Evolutionary conservation across 2,797 vertebrate genomes (phyloP), one percentile per base, ranked within the genome.

Genomic region (Hypotaenidia philippensis): DNA sequence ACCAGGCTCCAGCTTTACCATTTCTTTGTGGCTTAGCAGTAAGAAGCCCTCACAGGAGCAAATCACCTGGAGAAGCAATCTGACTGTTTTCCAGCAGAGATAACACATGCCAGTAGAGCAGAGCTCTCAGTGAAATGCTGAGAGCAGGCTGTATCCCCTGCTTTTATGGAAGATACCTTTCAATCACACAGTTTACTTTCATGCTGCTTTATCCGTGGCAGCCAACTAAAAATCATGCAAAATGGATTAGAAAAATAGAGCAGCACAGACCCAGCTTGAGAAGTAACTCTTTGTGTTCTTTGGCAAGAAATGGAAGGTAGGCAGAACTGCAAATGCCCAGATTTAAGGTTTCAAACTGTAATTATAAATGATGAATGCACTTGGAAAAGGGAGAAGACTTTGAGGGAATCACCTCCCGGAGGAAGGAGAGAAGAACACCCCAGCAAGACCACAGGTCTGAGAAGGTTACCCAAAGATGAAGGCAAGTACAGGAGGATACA

Each of bases 41-140:
- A 74, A 76, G 55, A 87, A 87, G 5, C 7, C 41, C 29, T 85
- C 47, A 9, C 11, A 72, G 41, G 29, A 91, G 4, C 64, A 61
- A 50, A 76, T 76, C 71, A 70, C 25, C 6, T 1, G 0, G 34
- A 1, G 2, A 85, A 85, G 27, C 27, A 52, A 45, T 45, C 32
- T 63, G 60, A 36, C 84, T 64, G 64, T 90, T 90, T 94, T 93
- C 72, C 80, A 83, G 80, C 80, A 91, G 83, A 86, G 86, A 88
- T 68, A 95, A 90, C 69, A 41, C 49, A 65, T 38, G 61, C 17
- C 83, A 90, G 83, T 64, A 53, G 69, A 21, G 6, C 45, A 32
- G 29, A 18, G 18, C 47, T 71, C 60, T n/a, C 60, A 44, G 31
- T 26, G 70, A 81, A 90, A 81, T 41, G 45, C 31, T 81, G 77